Base-by-base conservation (phyloP, 2,888 invertebrate genomes). In the Euplexia lucipara region DNA sequence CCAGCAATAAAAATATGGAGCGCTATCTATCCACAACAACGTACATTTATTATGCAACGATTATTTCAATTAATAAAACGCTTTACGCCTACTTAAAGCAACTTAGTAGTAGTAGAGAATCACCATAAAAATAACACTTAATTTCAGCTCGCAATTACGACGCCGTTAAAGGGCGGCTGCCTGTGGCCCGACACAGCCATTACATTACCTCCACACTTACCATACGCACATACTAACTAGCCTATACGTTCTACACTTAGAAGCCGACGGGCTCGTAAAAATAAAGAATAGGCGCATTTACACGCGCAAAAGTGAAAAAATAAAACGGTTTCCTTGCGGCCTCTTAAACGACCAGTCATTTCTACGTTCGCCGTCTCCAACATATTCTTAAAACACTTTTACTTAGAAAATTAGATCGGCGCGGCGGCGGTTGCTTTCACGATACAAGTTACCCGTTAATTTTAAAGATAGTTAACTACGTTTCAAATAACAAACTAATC, bases 71-170 rank as follows among this genome's bases (percentile, higher is more conserved):
- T 93, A 93, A 94, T 94, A 93, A 93, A 94, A 92, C 90, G 85
- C 86, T 93, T 93, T 91, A 93, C 92, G 91, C 92, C 89, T 92
- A 91, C 93, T 94, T 92, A 92, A 92, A 91, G 92, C 94, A 93
- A 94, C 94, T 94, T 87, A 93, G 94, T 94, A 94, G 93, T 92
- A 90, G 93, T 93, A 91, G 91, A 89, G 94, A 93, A 94, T 95
- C 94, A 95, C 91, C 94, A 95, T 95, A 95, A 95, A 95, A 95
- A 94, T 94, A 94, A 94, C 95, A 95, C 95, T 95, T 94, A 94
- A 94, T 95, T 95, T 95, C 90, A 94, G 93, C 86, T 91, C 90
- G 92, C 94, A 91, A 94, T 95, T 93, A 95, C 92, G 92, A 92
- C 83, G 92, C 89, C 83, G 86, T 95, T 93, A 94, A 94, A 92